A percentile compares a stretch with the other conserved stretches of the same genome.
phyloP scores from a whole-genome alignment of 2,797 vertebrate species.

The Eleutherodactylus coqui region DNA sequence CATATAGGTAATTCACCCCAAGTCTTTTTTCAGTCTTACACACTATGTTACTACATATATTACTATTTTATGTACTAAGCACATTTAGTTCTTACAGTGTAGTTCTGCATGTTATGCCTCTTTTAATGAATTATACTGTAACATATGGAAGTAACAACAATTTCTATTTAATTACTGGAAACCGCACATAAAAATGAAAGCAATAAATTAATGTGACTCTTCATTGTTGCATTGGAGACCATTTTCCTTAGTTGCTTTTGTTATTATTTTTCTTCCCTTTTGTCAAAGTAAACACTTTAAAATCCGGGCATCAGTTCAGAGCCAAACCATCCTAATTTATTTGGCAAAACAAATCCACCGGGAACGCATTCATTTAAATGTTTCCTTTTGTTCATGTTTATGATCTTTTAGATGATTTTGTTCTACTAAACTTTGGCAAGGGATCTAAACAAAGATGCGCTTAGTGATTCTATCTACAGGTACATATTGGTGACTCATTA shows the following conservation, averaged over 20 bases:
- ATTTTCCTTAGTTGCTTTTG: slow-evolving; percentile 29
- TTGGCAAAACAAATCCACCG: slow-evolving; percentile 56
- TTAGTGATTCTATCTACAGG: slow-evolving; percentile 12
- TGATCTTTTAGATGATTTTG: slow-evolving; percentile 49
- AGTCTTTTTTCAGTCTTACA: too few relatives aligned
- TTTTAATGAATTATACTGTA: slow-evolving; percentile 5
- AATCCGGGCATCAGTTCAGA: slow-evolving; percentile 55
- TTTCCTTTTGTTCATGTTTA: slow-evolving; percentile 52
- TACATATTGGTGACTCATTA: slow-evolving; percentile 9
- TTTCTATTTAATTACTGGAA: not conserved
- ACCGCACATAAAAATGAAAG: not conserved
- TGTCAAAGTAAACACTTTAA: slow-evolving; percentile 58
- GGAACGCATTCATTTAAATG: slow-evolving; percentile 53
- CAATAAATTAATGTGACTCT: slow-evolving; percentile 2
- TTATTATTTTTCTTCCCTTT: slow-evolving; percentile 32
- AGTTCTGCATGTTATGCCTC: not conserved
- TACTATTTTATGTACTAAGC: too few relatives aligned
- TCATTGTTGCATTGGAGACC: not conserved
- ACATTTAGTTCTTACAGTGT: not conserved
- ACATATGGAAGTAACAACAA: not conserved
- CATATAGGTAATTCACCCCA: too few relatives aligned
- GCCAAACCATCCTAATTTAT: slow-evolving; percentile 44
- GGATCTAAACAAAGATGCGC: slow-evolving; percentile 18
- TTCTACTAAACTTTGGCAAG: slow-evolving; percentile 41
- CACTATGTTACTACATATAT: too few relatives aligned